phyloP scores from a whole-genome alignment of 2,888 invertebrate genomes.

The Drosophila prolongata region DNA sequence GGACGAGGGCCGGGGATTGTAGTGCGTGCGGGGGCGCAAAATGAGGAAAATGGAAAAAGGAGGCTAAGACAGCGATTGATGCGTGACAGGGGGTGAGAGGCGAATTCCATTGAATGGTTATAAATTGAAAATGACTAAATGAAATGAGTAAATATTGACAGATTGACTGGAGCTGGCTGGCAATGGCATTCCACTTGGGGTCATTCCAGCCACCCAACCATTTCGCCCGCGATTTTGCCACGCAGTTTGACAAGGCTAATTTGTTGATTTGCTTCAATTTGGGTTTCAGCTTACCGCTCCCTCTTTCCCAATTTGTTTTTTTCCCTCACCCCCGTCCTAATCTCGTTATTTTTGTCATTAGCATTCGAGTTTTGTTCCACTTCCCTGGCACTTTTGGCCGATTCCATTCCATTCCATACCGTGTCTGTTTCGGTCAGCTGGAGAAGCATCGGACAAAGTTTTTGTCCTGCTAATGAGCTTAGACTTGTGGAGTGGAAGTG shows the following conservation, averaged over 20 bases:
- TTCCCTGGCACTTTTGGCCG: not conserved
- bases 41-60: not conserved
- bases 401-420: constrained; percentile 8
- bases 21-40: not conserved
- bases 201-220: not conserved
- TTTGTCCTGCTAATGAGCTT: constrained; percentile 70
- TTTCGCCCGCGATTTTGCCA: not conserved
- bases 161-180: constrained; percentile 49
- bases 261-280: constrained; percentile 79
- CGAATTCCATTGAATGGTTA: constrained; percentile 76
- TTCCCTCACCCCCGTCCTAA: not conserved
- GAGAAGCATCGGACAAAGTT: constrained; percentile 50
- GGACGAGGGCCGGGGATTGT: not conserved
- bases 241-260: constrained; percentile 69
- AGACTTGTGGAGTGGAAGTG: not conserved
- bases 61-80: constrained; percentile 34
- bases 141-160: constrained; percentile 79
- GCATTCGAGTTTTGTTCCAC: constrained; percentile 22
- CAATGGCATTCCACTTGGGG: constrained; percentile 7
- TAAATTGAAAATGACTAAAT: constrained; percentile 78
- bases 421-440: constrained; percentile 44
- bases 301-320: not conserved
- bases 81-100: constrained; percentile 20
- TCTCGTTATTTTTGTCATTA: constrained; percentile 30
- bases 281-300: constrained; percentile 44